Base-by-base conservation (phyloP, 2,113 vertebrate species). In the Phyllostomus hastatus region DNA sequence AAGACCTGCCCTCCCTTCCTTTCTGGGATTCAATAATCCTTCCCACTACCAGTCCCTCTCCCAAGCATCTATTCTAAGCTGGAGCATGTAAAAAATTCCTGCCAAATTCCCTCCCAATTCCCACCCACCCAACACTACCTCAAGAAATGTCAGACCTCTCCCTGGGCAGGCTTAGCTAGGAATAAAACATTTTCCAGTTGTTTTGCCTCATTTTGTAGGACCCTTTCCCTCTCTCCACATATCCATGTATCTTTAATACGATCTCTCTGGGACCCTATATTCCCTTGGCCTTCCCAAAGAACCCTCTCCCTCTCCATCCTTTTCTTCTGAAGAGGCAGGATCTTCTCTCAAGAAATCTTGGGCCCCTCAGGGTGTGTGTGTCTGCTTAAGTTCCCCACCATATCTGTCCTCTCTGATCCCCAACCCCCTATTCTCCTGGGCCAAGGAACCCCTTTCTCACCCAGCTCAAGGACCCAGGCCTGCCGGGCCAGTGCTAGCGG, bases 1-100 rank as follows among this genome's bases (percentile, higher is more conserved):
- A 98, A 97, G 88, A 94, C 90, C 92, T 48, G 31, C 66, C 87
- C 91, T 90, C 95, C 33, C 41, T 84, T 93, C 61, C 57, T 95
- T 57, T 80, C 86, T 93, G 90, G 87, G 88, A 93, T 52, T 92
- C 88, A 67, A 22, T 75, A 64, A 59, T 69, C 50, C 38, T 82
- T 66, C 57, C 75, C 96, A 86, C 86, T 88, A 97, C 82, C 38
- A 48, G 10, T 46, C 96, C 93, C 96, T 88, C 33, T 91, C 79
- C 94, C 70, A 33, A 90, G 50, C 33, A 89, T 79, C 96, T 98
- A 95, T 22, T 79, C 96, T 97, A 97, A 93, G 52, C 85, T 90
- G 88, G 84, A 81, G 80, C 66, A 43, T 4, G 38, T 87, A 90
- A 50, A 7, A 48, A 78, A 78, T 50, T 94, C 90, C 84, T 66